Base-by-base conservation (phyloP, 2,888 invertebrate species). In the Atrina japonica region DNA sequence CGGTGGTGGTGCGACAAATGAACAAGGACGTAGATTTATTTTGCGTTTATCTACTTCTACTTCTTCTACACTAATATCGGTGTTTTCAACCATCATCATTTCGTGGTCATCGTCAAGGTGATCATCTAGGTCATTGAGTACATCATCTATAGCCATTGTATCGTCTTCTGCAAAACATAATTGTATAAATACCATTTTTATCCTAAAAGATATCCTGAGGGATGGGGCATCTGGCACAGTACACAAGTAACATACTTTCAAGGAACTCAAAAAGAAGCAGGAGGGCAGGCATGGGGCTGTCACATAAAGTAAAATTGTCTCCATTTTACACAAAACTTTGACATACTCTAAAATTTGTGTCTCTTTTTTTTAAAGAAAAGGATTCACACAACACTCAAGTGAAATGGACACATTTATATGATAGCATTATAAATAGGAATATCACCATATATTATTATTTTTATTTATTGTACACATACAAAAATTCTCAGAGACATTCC, bases 1-100 rank as follows among this genome's bases (percentile, higher is more conserved):
- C 16, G 84, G 86, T 11, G 87, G 88, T 2, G 87, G 88, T 9
- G 88, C 83, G 66, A 69, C 86, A 85, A 45, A 76, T 70, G 79
- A 73, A 52, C 84, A 83, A 0, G 85, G 85, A 40, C 82, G 76
- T 14, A 76, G 77, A n/a, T 35, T 25, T 21, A n/a, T 68, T 53
- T 60, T 75, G 71, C 29, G 69, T 16, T 2, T 73, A 27, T 77
- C 77, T 14, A 68, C 43, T 35, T 84, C 85, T 3, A 84, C 69
- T 60, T 84, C 82, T 63, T 86, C 86, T 59, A 83, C 83, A 41
- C 75, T 65, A 5, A 86, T 76, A 0, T 84, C 84, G 0, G 75
- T 68, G n/a, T 81, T 80, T 45, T 86, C 86, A 14, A 82, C 75
- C 83, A 85, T 85, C 66, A 75, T 70, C 76, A 77, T 73, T 1